phyloP scores from a whole-genome alignment of 1,140 invertebrate species.

The Tribolium madens region DNA sequence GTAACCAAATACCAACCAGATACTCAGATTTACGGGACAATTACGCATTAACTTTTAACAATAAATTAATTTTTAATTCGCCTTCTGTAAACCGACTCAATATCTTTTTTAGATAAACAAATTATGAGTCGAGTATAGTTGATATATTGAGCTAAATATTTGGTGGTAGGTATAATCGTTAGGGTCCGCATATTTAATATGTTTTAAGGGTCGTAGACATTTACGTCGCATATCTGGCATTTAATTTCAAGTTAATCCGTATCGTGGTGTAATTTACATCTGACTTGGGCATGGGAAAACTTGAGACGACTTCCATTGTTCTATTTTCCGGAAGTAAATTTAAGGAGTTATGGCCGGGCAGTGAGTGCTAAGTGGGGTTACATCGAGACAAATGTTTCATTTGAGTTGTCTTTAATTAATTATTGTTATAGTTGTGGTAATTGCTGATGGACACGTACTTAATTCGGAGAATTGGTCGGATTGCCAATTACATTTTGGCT shows the following conservation, averaged over 20 bases:
- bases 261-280: slow-evolving; percentile 40
- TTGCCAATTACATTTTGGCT: slow-evolving; percentile 16
- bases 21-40: too few relatives aligned
- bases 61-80: too few relatives aligned
- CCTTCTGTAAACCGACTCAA: too few relatives aligned
- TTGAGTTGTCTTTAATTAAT: slow-evolving; percentile 23
- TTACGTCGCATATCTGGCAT: slow-evolving; percentile 39
- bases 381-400: slow-evolving; percentile 5
- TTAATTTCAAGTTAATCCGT: slow-evolving; percentile 42
- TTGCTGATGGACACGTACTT: slow-evolving; percentile 1
- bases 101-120: too few relatives aligned
- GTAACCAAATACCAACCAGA: too few relatives aligned
- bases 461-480: slow-evolving; percentile 4
- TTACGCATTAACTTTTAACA: too few relatives aligned
- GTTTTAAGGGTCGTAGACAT: slow-evolving; percentile 37
- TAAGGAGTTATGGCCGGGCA: slow-evolving; percentile 17
- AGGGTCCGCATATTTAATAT: slow-evolving; percentile 45
- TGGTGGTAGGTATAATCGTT: slow-evolving; percentile 42
- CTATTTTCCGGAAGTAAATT: slow-evolving; percentile 13
- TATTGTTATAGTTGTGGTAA: slow-evolving; percentile 28
- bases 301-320: slow-evolving; percentile 23
- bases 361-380: slow-evolving; percentile 12
- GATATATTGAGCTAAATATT: slow-evolving; percentile 39
- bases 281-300: slow-evolving; percentile 32
- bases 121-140: neutral